Base-by-base conservation (phyloP, 2,113 vertebrate genomes). In the Brachyhypopomus occidentalis region DNA sequence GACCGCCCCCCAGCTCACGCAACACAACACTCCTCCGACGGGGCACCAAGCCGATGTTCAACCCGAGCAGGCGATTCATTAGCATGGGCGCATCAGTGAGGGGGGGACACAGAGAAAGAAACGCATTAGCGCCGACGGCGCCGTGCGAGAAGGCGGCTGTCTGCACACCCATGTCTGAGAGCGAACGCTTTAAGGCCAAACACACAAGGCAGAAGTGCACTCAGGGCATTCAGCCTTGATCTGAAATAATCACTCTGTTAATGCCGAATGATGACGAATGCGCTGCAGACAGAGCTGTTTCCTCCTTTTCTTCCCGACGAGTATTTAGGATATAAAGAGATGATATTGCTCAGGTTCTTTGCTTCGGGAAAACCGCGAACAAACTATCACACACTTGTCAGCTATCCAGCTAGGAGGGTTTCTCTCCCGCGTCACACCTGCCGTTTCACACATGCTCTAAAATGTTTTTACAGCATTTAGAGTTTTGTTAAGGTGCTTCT, bases 11-110 rank as follows among this genome's bases (percentile, higher is more conserved):
- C n/a, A n/a, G n/a, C 14, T 52, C 41, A 8, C 41, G 41, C 9
- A 1, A 41, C 9, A 9, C 12, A 45, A 74, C 34, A 17, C 48
- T 56, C 63, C 20, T 2, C 22, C 36, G 27, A 78, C 45, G 59
- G 2, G 52, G 67, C 72, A 41, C 72, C 72, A 8, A 75, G 72
- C 79, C 75, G 79, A 75, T 81, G 79, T 81, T 81, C 23, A 30
- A 27, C 62, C 11, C 2, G 23, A 75, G 30, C 14, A 67, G 62
- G 48, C 75, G 79, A 81, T 75, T 72, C 72, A 81, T 75, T 81
- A 75, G 55, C 79, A 81, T 67, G 74, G 36, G 38, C 9, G 66
- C 34, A 41, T 38, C 36, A 67, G 48, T 66, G 45, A 73, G 71
- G 71, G 74, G 74, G 75, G 62, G 56, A 73, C 67, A 64, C 76